These are phyloP conservation scores for Micrasema minimum DNA, from an alignment of 1,140 invertebrate species.

Conservation along the genomic window DNA sequence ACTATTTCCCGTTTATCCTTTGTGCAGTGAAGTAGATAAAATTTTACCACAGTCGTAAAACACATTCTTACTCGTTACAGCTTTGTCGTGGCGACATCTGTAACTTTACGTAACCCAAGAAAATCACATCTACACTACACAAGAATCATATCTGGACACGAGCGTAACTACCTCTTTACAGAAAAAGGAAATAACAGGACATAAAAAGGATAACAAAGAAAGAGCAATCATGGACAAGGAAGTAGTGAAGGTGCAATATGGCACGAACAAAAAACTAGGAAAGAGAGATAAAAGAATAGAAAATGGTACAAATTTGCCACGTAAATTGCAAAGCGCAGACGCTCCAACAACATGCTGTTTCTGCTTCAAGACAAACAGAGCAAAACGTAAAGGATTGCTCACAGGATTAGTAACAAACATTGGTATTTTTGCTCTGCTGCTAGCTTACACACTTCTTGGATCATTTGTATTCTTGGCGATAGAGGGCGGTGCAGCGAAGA, in stretches of 20 bases:
- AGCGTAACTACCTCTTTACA: background rate
- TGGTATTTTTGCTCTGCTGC: slow-evolving; percentile 86
- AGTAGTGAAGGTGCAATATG: slow-evolving; percentile 47
- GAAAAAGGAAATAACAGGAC: background rate
- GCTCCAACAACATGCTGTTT: slow-evolving; percentile 68
- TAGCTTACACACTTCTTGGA: slow-evolving; percentile 87
- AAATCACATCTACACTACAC: background rate
- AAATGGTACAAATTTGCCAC: slow-evolving; percentile 37
- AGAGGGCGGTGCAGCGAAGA: slow-evolving; percentile 78
- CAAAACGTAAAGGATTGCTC: slow-evolving; percentile 73
- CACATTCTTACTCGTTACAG: no score
- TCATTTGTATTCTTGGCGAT: slow-evolving; percentile 93
- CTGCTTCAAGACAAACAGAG: slow-evolving; percentile 74
- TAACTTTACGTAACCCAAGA: no score
- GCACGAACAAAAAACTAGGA: slow-evolving; percentile 32
- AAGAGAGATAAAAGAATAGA: slow-evolving; percentile 43
- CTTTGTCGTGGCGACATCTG: no score
- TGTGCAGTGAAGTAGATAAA: no score
- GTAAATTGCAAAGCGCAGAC: slow-evolving; percentile 43
- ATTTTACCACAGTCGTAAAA: no score
- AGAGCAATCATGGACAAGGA: slow-evolving; percentile 29
- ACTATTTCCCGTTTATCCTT: no score
- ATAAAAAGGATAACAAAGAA: background rate
- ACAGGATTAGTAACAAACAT: slow-evolving; percentile 85
- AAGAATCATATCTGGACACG: background rate